A percentile compares a stretch with the other conserved stretches of the same genome.
Evolutionary conservation across 2,797 vertebrate genomes (phyloP).

Genomic region (Tenualosa thibaudeaui): DNA sequence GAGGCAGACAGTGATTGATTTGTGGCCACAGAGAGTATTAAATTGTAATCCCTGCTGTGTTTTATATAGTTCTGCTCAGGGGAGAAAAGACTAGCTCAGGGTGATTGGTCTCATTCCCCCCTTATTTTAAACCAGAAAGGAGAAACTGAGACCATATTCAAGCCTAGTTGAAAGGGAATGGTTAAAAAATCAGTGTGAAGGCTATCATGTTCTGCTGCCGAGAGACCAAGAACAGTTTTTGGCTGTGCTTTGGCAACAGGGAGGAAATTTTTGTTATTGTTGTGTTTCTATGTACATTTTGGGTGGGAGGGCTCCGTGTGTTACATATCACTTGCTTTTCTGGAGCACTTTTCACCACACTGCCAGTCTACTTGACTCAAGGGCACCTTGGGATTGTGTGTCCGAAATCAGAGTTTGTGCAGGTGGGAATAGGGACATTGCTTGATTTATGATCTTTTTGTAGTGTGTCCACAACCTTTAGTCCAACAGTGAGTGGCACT

Average conservation of each 20-base stretch:
- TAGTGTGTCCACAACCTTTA: neutral
- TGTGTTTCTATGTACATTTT: neutral
- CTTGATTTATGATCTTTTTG: neutral
- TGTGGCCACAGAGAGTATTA: slow-evolving; percentile 48
- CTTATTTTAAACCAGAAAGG: slow-evolving; percentile 7
- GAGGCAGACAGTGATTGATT: slow-evolving; percentile 57
- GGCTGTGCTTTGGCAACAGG: neutral
- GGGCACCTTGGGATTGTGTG: neutral
- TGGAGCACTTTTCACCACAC: neutral
- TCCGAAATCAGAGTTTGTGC: neutral
- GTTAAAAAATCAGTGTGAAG: neutral
- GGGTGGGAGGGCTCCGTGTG: neutral
- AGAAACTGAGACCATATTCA: neutral
- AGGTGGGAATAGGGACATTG: neutral
- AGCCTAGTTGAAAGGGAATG: neutral
- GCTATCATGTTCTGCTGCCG: neutral
- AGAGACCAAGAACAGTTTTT: neutral
- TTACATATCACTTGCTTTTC: neutral
- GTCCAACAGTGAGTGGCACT: slow-evolving; percentile 8
- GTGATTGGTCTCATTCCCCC: slow-evolving; percentile 26
- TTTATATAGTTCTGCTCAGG: slow-evolving; percentile 36
- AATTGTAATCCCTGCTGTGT: slow-evolving; percentile 53
- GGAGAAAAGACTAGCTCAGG: slow-evolving; percentile 29
- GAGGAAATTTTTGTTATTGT: neutral
- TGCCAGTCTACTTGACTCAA: neutral